Evolutionary conservation across 2,797 vertebrate species (phyloP), one percentile per base, ranked within the genome.

Genomic region (Stomatorhinus walkeri): DNA sequence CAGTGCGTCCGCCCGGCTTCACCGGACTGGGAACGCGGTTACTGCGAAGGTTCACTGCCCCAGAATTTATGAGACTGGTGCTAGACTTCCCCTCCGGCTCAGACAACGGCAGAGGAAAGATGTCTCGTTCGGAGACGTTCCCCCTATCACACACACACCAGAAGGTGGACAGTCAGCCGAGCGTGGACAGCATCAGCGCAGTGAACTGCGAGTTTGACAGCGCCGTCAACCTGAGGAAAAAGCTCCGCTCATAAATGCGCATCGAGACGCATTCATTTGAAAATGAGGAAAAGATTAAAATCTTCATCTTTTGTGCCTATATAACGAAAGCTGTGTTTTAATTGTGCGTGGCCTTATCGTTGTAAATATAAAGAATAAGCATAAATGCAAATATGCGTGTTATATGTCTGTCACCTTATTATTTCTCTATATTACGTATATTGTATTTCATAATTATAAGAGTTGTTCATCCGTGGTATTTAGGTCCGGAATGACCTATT

Each of bases 141-240:
- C 96, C 96, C 0, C 89, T 96, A 40, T 94, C 96, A 0, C 91
- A 95, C 91, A 92, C 94, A 2, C 95, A 96, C 48, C 94, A 94
- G 91, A 93, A 93, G 89, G 94, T 96, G 51, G 94, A 96, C 93
- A 95, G 94, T 90, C 95, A 96, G 92, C 95, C 94, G 0, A 96
- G 96, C 1, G 91, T 96, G 0, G 95, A 96, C 93, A 96, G 95
- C 91, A 96, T 96, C 93, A 96, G 96, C 0, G 95, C 93, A 22
- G 96, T 96, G 36, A 95, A 93, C 90, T 96, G 96, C 87, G 96
- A 96, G 92, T 96, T 96, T 89, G 96, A 96, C 88, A 95, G 93
- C 91, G 94, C 91, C 91, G 93, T 92, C 0, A 51, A 91, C 51
- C 91, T 93, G 93, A 92, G 88, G 49, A 83, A 86, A 52, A 86